Evolutionary conservation across 2,888 invertebrate species (phyloP), one percentile per base, ranked within the genome.

Genomic region (Rhamnusium bicolor): DNA sequence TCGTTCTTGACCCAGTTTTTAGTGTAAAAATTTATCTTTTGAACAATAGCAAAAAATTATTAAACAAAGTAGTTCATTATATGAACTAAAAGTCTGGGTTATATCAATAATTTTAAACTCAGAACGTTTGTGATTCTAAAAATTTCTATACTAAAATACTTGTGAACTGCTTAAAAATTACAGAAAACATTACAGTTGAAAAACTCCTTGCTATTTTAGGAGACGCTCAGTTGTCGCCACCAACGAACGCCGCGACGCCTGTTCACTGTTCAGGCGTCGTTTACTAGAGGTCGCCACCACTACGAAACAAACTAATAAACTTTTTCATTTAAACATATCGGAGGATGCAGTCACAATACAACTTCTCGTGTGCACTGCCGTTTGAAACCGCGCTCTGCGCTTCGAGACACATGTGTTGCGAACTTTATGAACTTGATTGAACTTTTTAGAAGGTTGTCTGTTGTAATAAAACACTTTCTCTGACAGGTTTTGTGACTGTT

Each of bases 351-450:
- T 65, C 29, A 51, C 53, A 51, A 53, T 32, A 53, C 51, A 32
- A 53, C 65, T 53, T 21, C 27, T 65, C 51, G 51, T 32, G 65
- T 40, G 53, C 21, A 10, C 53, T 65, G 65, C 32, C 19, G 65
- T 53, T 19, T 18, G 5, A 32, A 18, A 32, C 14, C 65, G 53
- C 53, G 29, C 65, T 18, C 19, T 53, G 53, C 18, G 53, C 29
- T 6, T 24, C 27, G 6, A 65, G 21, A 16, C 65, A 63, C 65
- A 46, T 61, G 65, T 65, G 65, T 53, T 16, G 53, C 63, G 53
- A 40, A 65, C 65, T 65, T 53, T 32, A 53, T 49, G 65, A 65
- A 53, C 53, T 53, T 14, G 32, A 21, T 21, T 65, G 65, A 65
- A 65, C 65, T 65, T 65, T 58, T 65, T 16, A 27, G 32, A 54